Conservation (phyloP, 2,113 vertebrate genomes). For the Xiphophorus hellerii region DNA sequence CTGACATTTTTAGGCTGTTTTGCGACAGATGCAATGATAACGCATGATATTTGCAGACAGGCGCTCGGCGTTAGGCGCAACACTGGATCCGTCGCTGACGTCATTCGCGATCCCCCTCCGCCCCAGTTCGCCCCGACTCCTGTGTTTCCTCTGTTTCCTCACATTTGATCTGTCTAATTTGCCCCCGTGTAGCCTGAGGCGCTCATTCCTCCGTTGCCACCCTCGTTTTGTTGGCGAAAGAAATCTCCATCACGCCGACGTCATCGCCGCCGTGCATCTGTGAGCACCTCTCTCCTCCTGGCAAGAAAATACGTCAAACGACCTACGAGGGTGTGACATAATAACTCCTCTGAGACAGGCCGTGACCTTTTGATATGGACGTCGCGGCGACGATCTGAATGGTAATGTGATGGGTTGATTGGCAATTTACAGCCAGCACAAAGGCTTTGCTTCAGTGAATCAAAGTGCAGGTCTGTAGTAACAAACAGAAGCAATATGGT, state of each 20-base stretch:
- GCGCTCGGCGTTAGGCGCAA: neutral
- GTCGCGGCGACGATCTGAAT: slow-evolving; percentile 47
- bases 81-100: neutral
- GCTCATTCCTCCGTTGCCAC: neutral
- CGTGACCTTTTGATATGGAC: slow-evolving; percentile 28
- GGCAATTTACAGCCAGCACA: slow-evolving; percentile 60
- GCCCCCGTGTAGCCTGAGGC: slow-evolving; percentile 9
- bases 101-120: neutral
- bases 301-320: slow-evolving; percentile 18
- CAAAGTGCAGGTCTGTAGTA: slow-evolving; percentile 26
- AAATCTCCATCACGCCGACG: slow-evolving; percentile 17
- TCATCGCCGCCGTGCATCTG: slow-evolving; percentile 1
- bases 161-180: slow-evolving; percentile 31
- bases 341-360: slow-evolving; percentile 20
- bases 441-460: slow-evolving; percentile 18
- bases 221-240: neutral
- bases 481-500: slow-evolving; percentile 48
- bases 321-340: slow-evolving; percentile 33
- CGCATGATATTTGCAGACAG: slow-evolving; percentile 22
- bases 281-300: neutral
- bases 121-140: slow-evolving; percentile 9
- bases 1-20: slow-evolving; percentile 39
- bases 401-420: slow-evolving; percentile 57
- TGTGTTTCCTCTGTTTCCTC: slow-evolving; percentile 3
- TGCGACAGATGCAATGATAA: slow-evolving; percentile 32